Percentiles rank a stretch among this genome's conserved stretches.
Evolutionary conservation across 2,888 invertebrate species (phyloP).

Genomic region (Saturnia japonica): DNA sequence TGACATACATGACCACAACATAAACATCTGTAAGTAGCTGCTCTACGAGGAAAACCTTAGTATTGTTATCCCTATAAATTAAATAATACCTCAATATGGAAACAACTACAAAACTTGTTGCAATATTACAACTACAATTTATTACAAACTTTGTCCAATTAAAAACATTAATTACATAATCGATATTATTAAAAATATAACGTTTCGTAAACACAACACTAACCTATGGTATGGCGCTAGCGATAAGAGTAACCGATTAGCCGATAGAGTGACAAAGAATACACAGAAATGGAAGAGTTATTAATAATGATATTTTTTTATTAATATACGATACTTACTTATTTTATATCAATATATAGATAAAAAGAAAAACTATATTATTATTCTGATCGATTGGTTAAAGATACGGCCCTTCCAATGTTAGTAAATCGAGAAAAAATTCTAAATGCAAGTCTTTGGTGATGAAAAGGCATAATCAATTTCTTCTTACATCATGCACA

Average conservation of each 20-base stretch:
- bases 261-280: neutral
- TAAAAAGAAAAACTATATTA: neutral
- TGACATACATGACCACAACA: neutral
- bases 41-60: neutral
- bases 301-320: neutral
- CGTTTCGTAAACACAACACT: neutral
- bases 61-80: neutral
- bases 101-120: neutral
- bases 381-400: neutral
- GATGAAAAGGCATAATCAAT: no score
- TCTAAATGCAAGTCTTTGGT: neutral
- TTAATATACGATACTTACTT: neutral
- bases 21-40: neutral
- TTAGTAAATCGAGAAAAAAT: neutral
- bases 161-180: neutral
- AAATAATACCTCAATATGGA: neutral
- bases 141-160: no score
- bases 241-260: neutral
- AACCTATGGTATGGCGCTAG: neutral
- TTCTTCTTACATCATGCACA: no score
- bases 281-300: neutral
- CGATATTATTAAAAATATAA: neutral
- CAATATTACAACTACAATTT: neutral
- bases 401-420: neutral
- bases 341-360: neutral